Base-by-base conservation (phyloP, 2,888 invertebrate genomes). In the Hoplodrina ambigua region DNA sequence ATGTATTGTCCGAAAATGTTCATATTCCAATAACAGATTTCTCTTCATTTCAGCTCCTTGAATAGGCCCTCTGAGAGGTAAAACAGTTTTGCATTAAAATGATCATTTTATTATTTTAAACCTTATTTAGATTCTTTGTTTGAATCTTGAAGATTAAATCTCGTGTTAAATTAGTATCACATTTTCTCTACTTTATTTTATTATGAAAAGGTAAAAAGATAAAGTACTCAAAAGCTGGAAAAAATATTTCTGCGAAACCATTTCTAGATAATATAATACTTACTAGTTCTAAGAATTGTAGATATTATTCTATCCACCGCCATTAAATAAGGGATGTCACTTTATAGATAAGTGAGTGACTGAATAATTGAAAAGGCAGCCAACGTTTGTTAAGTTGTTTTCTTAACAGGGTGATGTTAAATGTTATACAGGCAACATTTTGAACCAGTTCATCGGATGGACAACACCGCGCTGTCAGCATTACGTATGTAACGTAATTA, bases 291-390 rank as follows among this genome's bases (percentile, higher is more conserved):
- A 37, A 10, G 11, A 52, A 55, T 50, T 11, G 11, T 30, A 8
- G 41, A 13, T 13, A 49, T 20, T 19, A 25, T 25, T 46, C 4
- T 3, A n/a, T 33, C 11, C 2, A 20, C 2, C 17, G 17, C 13
- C 50, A 11, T 33, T 52, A 11, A 30, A 57, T 41, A 72, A 57
- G 17, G 25, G n/a, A 37, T 46, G 56, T 56, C n/a, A 58, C n/a
- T 55, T 59, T 50, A 50, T 19, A 65, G 30, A 46, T 30, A 66
- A 56, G 53, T 67, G 25, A 60, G 56, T n/a, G 41, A 13, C 30
- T 70, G 68, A 79, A 75, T 78, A 69, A 72, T 83, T 81, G 30
- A 76, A 46, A 57, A 66, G 59, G 53, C 17, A 52, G 62, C 53
- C 20, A 55, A 37, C 57, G 57, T 75, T 62, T 56, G 58, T 73